phyloP scores from a whole-genome alignment of 2,797 vertebrate genomes.

The Erethizon dorsatum region DNA sequence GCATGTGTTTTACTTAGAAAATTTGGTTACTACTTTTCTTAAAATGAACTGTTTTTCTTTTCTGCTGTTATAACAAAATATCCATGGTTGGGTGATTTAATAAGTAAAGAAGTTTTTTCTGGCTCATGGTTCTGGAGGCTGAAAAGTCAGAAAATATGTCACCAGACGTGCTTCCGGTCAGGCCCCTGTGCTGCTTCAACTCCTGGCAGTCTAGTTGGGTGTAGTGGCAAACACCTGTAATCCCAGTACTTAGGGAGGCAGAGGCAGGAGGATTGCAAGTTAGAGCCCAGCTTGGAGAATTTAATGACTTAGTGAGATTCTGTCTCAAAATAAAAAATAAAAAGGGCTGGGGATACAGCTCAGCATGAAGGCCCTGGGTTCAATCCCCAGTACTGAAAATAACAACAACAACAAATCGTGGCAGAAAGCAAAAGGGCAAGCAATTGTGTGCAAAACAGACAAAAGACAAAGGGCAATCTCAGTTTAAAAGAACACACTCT shows the following conservation, averaged over 20 bases:
- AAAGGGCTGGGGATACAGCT: neutral
- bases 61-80: neutral
- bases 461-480: neutral
- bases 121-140: neutral
- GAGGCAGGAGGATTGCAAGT: neutral
- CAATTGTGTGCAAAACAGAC: neutral
- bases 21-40: neutral
- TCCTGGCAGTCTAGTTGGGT: neutral
- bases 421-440: neutral
- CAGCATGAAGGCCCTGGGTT: neutral
- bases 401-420: neutral
- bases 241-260: neutral
- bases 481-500: neutral
- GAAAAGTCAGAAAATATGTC: neutral
- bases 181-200: neutral
- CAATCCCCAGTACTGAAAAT: neutral
- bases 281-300: neutral
- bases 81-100: neutral
- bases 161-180: neutral
- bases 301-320: neutral
- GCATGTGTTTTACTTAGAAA: slow-evolving; percentile 11
- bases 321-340: neutral
- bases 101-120: neutral
- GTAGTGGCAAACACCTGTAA: neutral
- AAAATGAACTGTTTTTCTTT: neutral